Conservation (phyloP, 2,113 vertebrate genomes). For the Lethenteron reissneri region DNA sequence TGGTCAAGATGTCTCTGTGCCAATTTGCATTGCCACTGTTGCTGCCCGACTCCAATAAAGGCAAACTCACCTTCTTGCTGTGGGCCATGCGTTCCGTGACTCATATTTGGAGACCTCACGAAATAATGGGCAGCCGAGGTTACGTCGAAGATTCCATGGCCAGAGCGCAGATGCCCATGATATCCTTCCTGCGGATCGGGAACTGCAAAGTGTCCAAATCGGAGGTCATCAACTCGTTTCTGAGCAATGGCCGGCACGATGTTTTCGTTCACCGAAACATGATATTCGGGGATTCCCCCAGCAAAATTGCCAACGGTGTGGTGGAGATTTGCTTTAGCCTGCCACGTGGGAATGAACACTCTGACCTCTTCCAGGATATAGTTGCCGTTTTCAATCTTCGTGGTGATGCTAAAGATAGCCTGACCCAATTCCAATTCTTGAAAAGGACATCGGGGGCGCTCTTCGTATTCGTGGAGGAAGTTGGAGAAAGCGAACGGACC, state of each 20-base stretch:
- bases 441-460: too few relatives aligned
- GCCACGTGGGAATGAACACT: neutral
- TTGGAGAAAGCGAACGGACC: too few relatives aligned
- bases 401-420: too few relatives aligned
- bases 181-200: slow-evolving; percentile 37
- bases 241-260: neutral
- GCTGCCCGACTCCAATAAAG: slow-evolving; percentile 24
- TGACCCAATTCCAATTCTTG: too few relatives aligned
- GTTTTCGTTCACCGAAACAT: neutral
- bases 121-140: neutral
- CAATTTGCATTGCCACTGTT: slow-evolving; percentile 41
- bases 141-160: slow-evolving; percentile 19
- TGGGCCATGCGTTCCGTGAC: slow-evolving; percentile 25
- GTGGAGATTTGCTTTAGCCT: neutral
- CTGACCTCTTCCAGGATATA: too few relatives aligned
- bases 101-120: slow-evolving; percentile 15
- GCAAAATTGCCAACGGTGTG: neutral
- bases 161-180: slow-evolving; percentile 23
- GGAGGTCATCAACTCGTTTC: slow-evolving; percentile 21
- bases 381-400: too few relatives aligned
- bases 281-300: neutral
- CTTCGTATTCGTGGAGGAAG: too few relatives aligned
- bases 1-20: slow-evolving; percentile 29
- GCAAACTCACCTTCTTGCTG: slow-evolving; percentile 22
- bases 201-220: slow-evolving; percentile 33